Percentiles rank a stretch among this genome's conserved stretches.
Evolutionary conservation across 2,113 vertebrate genomes (phyloP).

Genomic region (Mirounga angustirostris): DNA sequence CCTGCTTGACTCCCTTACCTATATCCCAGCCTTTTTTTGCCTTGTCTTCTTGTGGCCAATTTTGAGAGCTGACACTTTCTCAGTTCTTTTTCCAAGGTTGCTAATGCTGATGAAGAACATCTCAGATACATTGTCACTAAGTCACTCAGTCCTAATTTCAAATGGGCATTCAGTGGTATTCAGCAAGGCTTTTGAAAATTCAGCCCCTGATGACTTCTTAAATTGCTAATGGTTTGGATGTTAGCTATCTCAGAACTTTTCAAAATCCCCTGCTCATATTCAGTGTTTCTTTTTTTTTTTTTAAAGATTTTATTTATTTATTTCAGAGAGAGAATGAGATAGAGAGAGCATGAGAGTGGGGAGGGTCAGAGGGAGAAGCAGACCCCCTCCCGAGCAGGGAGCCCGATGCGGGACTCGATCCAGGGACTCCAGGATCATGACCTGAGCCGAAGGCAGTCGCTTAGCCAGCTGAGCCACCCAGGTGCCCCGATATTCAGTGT

Average conservation of each 20-base stretch:
- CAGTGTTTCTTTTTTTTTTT: neutral
- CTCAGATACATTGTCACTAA: neutral
- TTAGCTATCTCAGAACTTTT: conserved; percentile 1
- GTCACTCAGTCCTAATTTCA: neutral
- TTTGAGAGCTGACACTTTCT: neutral
- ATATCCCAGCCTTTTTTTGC: neutral
- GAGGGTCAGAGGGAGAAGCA: no score
- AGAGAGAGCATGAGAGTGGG: no score
- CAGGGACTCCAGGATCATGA: no score
- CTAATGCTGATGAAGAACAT: neutral
- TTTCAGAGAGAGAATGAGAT: no score
- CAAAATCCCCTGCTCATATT: neutral
- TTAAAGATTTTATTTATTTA: no score
- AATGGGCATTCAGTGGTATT: neutral
- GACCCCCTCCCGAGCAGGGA: no score
- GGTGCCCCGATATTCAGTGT: neutral
- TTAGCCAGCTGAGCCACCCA: no score
- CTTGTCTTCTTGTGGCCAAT: neutral
- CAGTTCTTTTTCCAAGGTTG: neutral
- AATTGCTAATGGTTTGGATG: neutral
- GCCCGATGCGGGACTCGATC: no score
- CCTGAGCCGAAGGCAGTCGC: no score
- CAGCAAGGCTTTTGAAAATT: neutral
- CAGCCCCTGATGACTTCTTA: neutral
- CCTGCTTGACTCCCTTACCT: neutral